Percentiles rank a stretch among this genome's conserved stretches.
phyloP scores from a whole-genome alignment of 2,113 vertebrate genomes.

The Phalacrocorax carbo region DNA sequence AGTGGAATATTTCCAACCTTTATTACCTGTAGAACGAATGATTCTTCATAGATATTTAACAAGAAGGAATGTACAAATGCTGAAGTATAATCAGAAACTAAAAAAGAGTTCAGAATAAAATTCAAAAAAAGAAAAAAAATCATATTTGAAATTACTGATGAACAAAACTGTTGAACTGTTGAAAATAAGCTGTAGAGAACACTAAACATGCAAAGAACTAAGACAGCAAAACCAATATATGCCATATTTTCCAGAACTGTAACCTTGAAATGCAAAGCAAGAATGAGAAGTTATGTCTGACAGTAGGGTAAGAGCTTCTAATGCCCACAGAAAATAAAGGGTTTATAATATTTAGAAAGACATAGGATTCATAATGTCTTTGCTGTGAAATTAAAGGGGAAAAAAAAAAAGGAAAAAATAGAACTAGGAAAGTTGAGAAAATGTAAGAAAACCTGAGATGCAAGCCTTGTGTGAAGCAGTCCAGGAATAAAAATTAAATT shows the following conservation, averaged over 20 bases:
- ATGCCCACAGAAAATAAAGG: not conserved
- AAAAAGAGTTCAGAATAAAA: not conserved
- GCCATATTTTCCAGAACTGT: not conserved
- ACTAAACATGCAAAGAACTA: not conserved
- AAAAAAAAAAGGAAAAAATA: not conserved
- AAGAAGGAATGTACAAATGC: not conserved
- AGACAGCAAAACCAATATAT: not conserved
- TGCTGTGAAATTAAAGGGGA: fast-evolving
- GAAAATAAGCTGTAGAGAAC: not conserved
- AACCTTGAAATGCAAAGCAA: not conserved
- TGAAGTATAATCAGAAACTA: not conserved
- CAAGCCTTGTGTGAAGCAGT: not conserved
- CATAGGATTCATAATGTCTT: not conserved
- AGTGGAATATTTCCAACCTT: not conserved
- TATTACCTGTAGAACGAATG: not conserved
- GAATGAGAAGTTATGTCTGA: not conserved
- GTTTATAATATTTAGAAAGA: not conserved
- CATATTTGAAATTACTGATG: not conserved
- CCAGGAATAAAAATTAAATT: not conserved
- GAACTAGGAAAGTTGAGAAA: not conserved
- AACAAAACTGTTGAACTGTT: not conserved
- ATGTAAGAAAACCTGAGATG: not conserved
- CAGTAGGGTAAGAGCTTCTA: not conserved
- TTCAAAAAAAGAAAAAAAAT: not conserved
- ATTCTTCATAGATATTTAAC: not conserved